Conservation (phyloP, 2,113 vertebrate species). For the Ceratotherium simum region DNA sequence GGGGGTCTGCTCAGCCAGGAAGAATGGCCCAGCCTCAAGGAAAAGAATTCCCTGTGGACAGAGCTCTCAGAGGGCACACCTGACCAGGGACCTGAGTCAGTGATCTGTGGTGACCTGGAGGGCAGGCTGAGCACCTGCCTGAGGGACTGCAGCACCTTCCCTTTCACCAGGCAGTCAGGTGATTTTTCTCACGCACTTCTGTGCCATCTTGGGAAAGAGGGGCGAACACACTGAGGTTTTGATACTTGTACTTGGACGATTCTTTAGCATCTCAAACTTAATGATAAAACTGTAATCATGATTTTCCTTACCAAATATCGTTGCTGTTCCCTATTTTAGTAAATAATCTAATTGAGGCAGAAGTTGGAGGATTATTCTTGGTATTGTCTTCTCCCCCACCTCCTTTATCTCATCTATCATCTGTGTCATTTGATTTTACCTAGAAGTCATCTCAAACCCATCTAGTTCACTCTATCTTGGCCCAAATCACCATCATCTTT, state of each 20-base stretch:
- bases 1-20: background rate
- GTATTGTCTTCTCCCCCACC: background rate
- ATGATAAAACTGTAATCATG: background rate
- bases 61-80: background rate
- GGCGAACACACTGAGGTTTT: background rate
- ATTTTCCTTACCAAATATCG: background rate
- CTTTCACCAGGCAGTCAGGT: too few species aligned
- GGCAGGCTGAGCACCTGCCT: background rate
- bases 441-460: background rate
- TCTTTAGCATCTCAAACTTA: background rate
- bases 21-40: background rate
- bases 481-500: background rate
- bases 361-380: background rate
- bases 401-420: background rate
- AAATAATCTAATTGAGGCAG: background rate
- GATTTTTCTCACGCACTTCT: background rate
- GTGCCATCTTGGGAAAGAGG: background rate
- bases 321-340: background rate
- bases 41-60: background rate
- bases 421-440: background rate
- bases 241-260: background rate
- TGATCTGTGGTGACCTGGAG: background rate
- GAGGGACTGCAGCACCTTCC: too few species aligned
- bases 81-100: background rate
- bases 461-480: background rate